A percentile compares a stretch with the other conserved stretches of the same genome.
Evolutionary conservation across 2,888 invertebrate species (phyloP).

Genomic region (Drosophila ezoana): DNA sequence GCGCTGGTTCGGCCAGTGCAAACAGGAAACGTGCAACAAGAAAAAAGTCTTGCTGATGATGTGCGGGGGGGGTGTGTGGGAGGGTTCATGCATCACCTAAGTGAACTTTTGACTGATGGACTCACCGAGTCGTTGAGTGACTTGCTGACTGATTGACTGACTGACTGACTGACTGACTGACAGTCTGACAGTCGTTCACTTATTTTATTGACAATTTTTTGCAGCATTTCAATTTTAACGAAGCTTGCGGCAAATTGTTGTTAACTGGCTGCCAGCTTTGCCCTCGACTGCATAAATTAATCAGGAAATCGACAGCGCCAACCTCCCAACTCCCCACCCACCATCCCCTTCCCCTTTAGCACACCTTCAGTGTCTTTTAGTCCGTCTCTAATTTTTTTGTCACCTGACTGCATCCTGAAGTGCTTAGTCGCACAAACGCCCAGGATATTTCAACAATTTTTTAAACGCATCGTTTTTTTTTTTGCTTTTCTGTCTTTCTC

Average conservation of each 20-base stretch:
- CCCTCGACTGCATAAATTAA: constrained; percentile 75
- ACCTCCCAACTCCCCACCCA: constrained; percentile 6
- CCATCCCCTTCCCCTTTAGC: neutral
- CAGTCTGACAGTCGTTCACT: constrained; percentile 48
- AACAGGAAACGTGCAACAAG: constrained; percentile 67
- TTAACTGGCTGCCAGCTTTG: constrained; percentile 64
- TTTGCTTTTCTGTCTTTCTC: constrained; percentile 7
- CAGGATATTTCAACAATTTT: constrained; percentile 54
- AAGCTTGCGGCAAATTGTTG: constrained; percentile 80
- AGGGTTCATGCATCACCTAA: neutral
- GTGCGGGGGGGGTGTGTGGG: neutral
- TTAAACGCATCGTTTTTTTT: constrained; percentile 51
- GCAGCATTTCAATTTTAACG: constrained; percentile 73
- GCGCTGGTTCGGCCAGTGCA: neutral
- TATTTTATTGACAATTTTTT: constrained; percentile 78
- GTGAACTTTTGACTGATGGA: constrained; percentile 77
- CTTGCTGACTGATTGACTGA: constrained; percentile 11
- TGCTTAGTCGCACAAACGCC: constrained; percentile 22
- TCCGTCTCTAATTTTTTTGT: constrained; percentile 32
- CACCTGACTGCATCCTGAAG: constrained; percentile 54
- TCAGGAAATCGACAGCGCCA: constrained; percentile 75
- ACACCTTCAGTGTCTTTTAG: constrained; percentile 8
- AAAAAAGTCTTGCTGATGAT: constrained; percentile 15
- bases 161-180: constrained; percentile 25
- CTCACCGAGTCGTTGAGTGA: constrained; percentile 33